A percentile compares a stretch with the other conserved stretches of the same genome.
Evolutionary conservation across 2,888 invertebrate species (phyloP).

Genomic region (Lepidochrysops patricia): DNA sequence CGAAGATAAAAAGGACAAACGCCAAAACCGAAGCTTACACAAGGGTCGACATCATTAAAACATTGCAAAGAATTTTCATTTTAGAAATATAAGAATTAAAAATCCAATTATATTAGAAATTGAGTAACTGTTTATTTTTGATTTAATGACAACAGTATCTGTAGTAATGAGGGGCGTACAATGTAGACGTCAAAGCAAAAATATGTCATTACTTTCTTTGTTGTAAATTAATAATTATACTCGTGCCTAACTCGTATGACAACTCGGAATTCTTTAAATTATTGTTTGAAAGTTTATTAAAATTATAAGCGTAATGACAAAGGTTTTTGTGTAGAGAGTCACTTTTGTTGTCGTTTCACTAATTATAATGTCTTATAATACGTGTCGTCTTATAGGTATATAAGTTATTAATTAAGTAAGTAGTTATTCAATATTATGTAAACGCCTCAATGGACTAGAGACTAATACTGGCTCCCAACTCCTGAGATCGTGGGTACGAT

Average conservation of each 20-base stretch:
- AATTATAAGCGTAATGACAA: background rate
- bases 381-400: no score
- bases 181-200: slow-evolving; percentile 7
- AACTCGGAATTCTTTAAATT: background rate
- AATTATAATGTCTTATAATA: no score
- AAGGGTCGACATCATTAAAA: background rate
- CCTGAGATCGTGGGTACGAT: no score
- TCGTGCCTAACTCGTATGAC: background rate
- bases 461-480: no score
- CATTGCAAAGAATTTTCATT: background rate
- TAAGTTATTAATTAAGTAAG: no score
- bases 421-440: no score
- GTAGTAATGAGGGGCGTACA: background rate
- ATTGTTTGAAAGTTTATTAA: background rate
- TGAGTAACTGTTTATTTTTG: background rate
- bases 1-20: background rate
- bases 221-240: background rate
- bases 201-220: slow-evolving; percentile 8
- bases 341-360: no score
- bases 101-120: slow-evolving; percentile 1
- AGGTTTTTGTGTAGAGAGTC: no score
- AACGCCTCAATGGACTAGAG: no score
- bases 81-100: background rate
- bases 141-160: background rate
- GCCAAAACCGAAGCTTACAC: background rate